Evolutionary conservation across 2,797 vertebrate species (phyloP).

Genomic region (Helicolenus hilgendorfi): DNA sequence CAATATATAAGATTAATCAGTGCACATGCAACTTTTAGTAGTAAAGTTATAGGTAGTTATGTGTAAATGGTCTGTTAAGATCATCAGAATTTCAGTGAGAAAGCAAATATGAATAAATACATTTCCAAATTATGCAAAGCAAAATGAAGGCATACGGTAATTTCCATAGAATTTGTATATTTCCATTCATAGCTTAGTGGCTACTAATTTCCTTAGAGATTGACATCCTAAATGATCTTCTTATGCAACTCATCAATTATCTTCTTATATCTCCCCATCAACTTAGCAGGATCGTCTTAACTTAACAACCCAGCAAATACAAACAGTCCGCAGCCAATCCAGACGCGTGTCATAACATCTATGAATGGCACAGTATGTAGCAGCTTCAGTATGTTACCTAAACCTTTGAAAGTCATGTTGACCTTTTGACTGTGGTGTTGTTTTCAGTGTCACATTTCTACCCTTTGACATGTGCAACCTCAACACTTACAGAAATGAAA

Average conservation of each 20-base stretch:
- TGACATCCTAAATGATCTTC: background rate
- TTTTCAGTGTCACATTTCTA: constrained; percentile 75
- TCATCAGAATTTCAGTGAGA: background rate
- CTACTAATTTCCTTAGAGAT: background rate
- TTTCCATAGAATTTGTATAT: background rate
- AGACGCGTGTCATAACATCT: background rate
- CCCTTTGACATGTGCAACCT: constrained; percentile 23
- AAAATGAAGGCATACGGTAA: background rate
- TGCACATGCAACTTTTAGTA: background rate
- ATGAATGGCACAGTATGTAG: background rate
- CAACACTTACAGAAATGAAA: constrained; percentile 26
- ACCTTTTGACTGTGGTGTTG: constrained; percentile 62
- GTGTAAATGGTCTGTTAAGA: background rate
- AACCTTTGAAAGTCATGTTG: constrained; percentile 33
- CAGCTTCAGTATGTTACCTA: constrained; percentile 15
- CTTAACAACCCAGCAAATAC: background rate
- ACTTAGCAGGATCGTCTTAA: too few relatives aligned
- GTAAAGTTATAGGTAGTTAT: background rate
- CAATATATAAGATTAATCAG: background rate
- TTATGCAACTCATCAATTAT: background rate
- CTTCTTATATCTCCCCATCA: background rate
- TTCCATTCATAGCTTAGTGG: background rate
- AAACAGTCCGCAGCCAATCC: background rate
- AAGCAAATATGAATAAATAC: background rate
- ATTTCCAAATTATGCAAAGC: background rate